Base-by-base conservation (phyloP, 37 sponge, comb jelly and placozoan species). In the Diacarnus erythraeanus region DNA sequence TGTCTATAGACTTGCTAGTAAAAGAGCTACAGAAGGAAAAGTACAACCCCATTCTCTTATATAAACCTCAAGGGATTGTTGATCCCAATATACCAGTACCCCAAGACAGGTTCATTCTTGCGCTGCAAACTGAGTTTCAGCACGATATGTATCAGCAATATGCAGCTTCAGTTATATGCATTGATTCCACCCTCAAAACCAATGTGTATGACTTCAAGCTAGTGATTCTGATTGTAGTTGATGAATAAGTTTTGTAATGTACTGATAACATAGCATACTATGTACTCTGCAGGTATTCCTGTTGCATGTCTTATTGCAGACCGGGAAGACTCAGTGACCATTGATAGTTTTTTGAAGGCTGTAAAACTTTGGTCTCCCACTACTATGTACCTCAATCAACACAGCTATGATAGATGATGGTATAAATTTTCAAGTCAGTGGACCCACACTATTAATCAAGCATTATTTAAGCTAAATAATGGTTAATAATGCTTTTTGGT, bases 181-280 rank as follows among this genome's bases (percentile, higher is more conserved):
- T 60, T 60, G 61, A 60, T 60, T 6, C 61, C 61, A 60, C 61
- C 4, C 61, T n/a, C 23, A 17, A 17, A 8, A 72, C 72, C 21
- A 72, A 72, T 72, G 47, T 29, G 6, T 72, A 72, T 29, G n/a
- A 43, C 25, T 72, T 72, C 47, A 72, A 72, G 26, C 47, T 72
- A 5, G n/a, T 72, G 3, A 72, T 51, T n/a, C 5, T 40, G 9
- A 42, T 72, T n/a, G 72, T 72, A 10, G 72, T 29, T 27, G 72
- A 72, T 42, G 72, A 72, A 23, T 41, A 36, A n/a, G n/a, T n/a
- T n/a, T n/a, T n/a, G n/a, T n/a, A n/a, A n/a, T n/a, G n/a, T n/a
- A n/a, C n/a, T n/a, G n/a, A n/a, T n/a, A n/a, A n/a, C n/a, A n/a
- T n/a, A n/a, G n/a, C n/a, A n/a, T n/a, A n/a, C n/a, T n/a, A n/a